Conservation (phyloP, 1,140 invertebrate species). For the Antheraea mylitta region DNA sequence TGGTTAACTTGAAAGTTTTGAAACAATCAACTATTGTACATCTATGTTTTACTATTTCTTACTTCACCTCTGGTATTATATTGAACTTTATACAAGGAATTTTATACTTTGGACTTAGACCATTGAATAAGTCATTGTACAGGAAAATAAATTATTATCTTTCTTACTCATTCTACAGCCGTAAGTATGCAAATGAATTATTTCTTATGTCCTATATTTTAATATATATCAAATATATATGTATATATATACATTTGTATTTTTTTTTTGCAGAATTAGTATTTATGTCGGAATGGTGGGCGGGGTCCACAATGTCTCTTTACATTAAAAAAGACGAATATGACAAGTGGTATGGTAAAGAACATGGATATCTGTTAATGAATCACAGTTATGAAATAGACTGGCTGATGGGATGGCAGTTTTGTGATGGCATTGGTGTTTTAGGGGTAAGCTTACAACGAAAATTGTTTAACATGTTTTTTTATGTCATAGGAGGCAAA, state of each 20-base stretch:
- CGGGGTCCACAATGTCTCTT: constrained; percentile 84
- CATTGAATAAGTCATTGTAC: constrained; percentile 87
- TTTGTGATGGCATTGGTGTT: constrained; percentile 87
- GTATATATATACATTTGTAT: not conserved
- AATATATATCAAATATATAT: not conserved
- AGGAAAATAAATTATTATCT: constrained; percentile 95
- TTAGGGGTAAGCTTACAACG: constrained; percentile 84
- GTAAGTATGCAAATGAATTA: constrained; percentile 83
- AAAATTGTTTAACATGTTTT: not conserved
- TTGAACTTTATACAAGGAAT: constrained; percentile 90
- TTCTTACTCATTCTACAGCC: constrained; percentile 92
- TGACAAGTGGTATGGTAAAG: constrained; percentile 89
- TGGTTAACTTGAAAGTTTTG: constrained; percentile 82
- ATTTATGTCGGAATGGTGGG: constrained; percentile 96
- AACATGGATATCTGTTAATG: constrained; percentile 94
- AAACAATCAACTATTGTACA: constrained; percentile 84
- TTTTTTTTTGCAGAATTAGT: constrained; percentile 87
- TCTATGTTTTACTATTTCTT: constrained; percentile 92
- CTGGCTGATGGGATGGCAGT: constrained; percentile 94
- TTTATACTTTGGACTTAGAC: constrained; percentile 87
- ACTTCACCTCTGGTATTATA: constrained; percentile 93
- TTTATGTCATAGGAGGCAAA: too few relatives aligned
- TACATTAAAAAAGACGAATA: constrained; percentile 90
- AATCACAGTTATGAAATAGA: constrained; percentile 98
- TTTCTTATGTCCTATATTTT: not conserved